Conservation (phyloP, 2,797 vertebrate species). For the Heteromormyrus szaboi region DNA sequence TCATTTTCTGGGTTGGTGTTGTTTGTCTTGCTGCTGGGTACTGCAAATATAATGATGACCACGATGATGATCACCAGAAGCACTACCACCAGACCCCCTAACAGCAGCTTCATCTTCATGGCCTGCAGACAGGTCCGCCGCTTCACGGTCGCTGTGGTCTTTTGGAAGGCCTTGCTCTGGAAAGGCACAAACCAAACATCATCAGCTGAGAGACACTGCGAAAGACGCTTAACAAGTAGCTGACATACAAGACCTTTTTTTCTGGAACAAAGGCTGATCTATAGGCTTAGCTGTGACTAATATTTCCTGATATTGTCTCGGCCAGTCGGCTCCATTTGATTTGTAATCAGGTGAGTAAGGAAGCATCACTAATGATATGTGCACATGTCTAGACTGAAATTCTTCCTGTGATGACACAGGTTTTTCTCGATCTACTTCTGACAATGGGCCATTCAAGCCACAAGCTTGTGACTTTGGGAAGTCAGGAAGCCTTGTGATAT, state of each 20-base stretch:
- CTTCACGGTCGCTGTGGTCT: conserved; percentile 54
- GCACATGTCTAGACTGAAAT: neutral
- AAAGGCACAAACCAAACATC: neutral
- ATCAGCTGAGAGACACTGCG: neutral
- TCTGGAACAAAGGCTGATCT: neutral
- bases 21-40: neutral
- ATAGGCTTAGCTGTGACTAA: neutral
- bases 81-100: conserved; percentile 28
- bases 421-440: neutral
- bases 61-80: conserved; percentile 34
- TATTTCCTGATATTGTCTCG: neutral
- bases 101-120: conserved; percentile 53
- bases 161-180: conserved; percentile 60
- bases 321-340: neutral
- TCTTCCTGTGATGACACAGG: neutral
- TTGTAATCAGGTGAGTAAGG: neutral
- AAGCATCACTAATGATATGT: neutral
- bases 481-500: conserved; percentile 25
- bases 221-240: neutral
- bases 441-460: neutral
- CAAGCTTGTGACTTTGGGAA: conserved; percentile 6
- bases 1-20: neutral
- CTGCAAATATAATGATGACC: neutral
- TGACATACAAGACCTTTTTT: neutral
- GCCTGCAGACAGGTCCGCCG: conserved; percentile 51